phyloP scores from a whole-genome alignment of 2,888 invertebrate species.

The Drosophila emarginata region DNA sequence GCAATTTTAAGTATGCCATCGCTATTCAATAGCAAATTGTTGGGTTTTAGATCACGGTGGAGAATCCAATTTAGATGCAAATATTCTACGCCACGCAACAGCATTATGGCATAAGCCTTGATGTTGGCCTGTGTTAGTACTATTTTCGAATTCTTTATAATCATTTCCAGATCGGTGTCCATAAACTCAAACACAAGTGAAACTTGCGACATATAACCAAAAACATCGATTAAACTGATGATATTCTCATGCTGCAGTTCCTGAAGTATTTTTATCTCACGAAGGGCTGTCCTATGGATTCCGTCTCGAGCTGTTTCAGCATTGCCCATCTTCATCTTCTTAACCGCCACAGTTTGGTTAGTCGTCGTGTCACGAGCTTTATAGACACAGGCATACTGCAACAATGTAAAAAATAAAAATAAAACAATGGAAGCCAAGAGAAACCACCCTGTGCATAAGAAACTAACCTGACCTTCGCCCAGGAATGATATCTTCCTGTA shows the following conservation, averaged over 20 bases:
- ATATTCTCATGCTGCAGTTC: conserved; percentile 97
- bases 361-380: conserved; percentile 96
- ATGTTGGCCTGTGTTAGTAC: conserved; percentile 95
- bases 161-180: conserved; percentile 99
- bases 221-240: conserved; percentile 96
- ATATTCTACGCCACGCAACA: conserved; percentile 95
- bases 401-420: not conserved
- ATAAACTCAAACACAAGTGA: conserved; percentile 99
- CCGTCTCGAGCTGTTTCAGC: conserved; percentile 97
- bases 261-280: conserved; percentile 98
- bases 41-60: conserved; percentile 99
- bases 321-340: conserved; percentile 99
- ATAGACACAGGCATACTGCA: conserved; percentile 98
- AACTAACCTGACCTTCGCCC: conserved; percentile 96
- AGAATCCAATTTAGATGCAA: conserved; percentile 97
- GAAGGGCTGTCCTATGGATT: conserved; percentile 97
- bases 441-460: too few species aligned
- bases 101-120: conserved; percentile 97
- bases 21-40: conserved; percentile 96
- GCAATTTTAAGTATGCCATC: conserved; percentile 97
- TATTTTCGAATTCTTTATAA: conserved; percentile 93
- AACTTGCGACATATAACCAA: conserved; percentile 99
- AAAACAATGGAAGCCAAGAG: conserved; percentile 87
- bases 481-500: conserved; percentile 99
- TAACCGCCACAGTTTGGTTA: conserved; percentile 97